Base-by-base conservation (phyloP, 2,797 vertebrate species). In the Myripristis jacobus region DNA sequence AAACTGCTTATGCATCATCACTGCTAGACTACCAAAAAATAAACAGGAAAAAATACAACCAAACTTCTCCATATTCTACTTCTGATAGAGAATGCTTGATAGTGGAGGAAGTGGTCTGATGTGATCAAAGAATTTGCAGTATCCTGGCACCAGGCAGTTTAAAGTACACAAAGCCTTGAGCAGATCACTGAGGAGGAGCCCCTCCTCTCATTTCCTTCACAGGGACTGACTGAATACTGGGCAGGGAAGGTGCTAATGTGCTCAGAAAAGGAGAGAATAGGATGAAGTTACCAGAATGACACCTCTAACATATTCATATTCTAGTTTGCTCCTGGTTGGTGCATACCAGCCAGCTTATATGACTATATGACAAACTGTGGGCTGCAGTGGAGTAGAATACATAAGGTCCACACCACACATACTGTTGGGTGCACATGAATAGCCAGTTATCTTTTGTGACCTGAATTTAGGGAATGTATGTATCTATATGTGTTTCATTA, bases 61-160 rank as follows among this genome's bases (percentile, higher is more conserved):
- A 46, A 74, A 73, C 47, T 53, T 44, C 18, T 57, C 44, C 54
- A 75, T 59, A 50, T 22, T 44, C 48, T 54, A 19, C 31, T 51
- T 29, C 56, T 41, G 67, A 79, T 77, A 79, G 78, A 71, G 80
- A 67, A 52, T 62, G 43, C 34, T 31, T 72, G 52, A 63, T 64
- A 12, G 44, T 52, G 70, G 73, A 82, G 78, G 86, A 90, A 89
- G 79, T 87, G 55, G 71, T 56, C 72, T 68, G 66, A 90, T 88
- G 68, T 68, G 61, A 87, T 84, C 59, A 81, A 77, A 88, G 68
- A 74, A 75, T 83, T 80, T 47, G 34, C 66, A 63, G 62, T 77
- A 88, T 86, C 78, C 70, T 82, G 75, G 59, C 53, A 86, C 75
- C 55, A 66, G 47, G 59, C 47, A 31, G 75, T 73, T 74, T 55